phyloP scores from a whole-genome alignment of 2,888 invertebrate species.

The Apamea sordens region DNA sequence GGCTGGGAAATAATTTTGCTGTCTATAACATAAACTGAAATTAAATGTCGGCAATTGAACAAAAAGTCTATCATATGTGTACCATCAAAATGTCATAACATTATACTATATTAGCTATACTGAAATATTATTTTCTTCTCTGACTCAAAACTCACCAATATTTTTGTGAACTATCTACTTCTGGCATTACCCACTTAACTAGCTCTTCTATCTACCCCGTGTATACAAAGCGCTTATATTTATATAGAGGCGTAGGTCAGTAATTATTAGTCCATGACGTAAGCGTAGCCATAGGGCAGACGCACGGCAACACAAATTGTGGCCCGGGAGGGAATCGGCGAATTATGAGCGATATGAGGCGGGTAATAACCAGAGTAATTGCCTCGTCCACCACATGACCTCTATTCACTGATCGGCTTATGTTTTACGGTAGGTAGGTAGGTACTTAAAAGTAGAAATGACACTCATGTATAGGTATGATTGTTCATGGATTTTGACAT shows the following conservation, averaged over 20 bases:
- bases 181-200: background rate
- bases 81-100: no score
- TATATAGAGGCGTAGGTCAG: conserved; percentile 7
- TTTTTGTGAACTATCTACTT: background rate
- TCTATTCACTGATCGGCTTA: conserved; percentile 2
- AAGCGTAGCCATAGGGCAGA: conserved; percentile 27
- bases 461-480: background rate
- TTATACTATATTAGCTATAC: no score
- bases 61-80: background rate
- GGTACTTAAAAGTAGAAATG: background rate
- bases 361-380: conserved; percentile 42
- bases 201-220: background rate
- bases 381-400: conserved; percentile 6
- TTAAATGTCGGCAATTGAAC: background rate
- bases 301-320: conserved; percentile 19
- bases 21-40: background rate
- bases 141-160: background rate
- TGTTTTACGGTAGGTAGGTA: conserved; percentile 7
- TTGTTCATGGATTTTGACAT: background rate
- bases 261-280: conserved; percentile 45
- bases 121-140: background rate
- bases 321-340: conserved; percentile 32
- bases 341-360: conserved; percentile 49
- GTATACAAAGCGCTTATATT: conserved; percentile 7
- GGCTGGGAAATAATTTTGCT: no score